These are phyloP conservation scores for Bucco capensis DNA, from an alignment of 2,113 vertebrate species.

Conservation along the genomic window DNA sequence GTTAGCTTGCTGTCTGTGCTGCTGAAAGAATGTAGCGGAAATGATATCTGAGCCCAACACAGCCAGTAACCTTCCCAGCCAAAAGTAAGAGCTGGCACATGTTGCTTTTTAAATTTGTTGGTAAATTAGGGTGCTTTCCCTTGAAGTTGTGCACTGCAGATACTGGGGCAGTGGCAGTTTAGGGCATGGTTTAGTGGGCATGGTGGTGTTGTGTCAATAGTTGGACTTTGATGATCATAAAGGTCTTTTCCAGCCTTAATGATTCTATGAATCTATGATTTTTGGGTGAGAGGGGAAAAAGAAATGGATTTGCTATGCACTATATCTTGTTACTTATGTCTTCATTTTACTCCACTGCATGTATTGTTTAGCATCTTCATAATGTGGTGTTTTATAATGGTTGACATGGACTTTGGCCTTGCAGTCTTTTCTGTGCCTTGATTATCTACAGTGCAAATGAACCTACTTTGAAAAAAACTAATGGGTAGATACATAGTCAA, in stretches of 20 bases:
- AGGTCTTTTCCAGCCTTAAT: too few relatives aligned
- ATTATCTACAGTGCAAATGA: neutral
- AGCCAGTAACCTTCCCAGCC: conserved; percentile 56
- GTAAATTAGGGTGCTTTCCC: neutral
- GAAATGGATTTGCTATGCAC: neutral
- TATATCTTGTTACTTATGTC: neutral
- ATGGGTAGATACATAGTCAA: neutral
- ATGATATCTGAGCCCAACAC: conserved; percentile 84
- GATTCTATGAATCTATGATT: neutral
- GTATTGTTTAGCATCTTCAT: neutral
- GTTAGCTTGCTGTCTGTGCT: neutral
- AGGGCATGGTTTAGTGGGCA: too few relatives aligned
- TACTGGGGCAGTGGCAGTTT: too few relatives aligned
- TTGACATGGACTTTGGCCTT: neutral
- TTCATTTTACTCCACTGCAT: rapidly evolving
- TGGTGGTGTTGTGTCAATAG: too few relatives aligned
- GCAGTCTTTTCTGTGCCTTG: neutral
- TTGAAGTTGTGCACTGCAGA: neutral
- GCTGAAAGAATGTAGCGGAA: conserved; percentile 66
- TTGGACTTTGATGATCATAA: too few relatives aligned
- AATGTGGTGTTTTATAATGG: neutral
- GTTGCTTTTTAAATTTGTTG: rapidly evolving
- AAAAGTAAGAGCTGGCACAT: conserved; percentile 68
- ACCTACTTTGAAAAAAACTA: neutral
- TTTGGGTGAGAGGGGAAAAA: neutral